phyloP scores from a whole-genome alignment of 2,113 vertebrate species.

The Crotalus tigris region DNA sequence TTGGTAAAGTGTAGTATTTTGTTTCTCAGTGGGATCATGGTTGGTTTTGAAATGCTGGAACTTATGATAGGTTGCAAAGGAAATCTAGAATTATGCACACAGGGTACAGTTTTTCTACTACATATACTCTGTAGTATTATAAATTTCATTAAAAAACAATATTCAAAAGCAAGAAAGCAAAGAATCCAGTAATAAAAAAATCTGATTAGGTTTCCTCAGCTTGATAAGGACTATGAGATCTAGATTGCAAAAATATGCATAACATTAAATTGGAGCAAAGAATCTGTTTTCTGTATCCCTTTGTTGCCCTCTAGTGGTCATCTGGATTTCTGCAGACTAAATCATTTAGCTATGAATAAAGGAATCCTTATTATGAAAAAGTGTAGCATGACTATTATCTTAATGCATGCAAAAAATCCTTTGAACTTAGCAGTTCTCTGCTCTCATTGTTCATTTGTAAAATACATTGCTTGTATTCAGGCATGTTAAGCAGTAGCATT shows the following conservation, averaged over 20 bases:
- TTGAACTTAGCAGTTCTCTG: neutral
- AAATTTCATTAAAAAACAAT: neutral
- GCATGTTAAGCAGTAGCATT: neutral
- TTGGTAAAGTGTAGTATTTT: neutral
- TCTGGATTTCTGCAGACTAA: neutral
- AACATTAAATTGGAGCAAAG: neutral
- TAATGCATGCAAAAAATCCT: neutral
- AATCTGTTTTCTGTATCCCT: neutral
- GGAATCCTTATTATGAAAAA: neutral
- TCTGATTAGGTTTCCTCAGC: neutral
- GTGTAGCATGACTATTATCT: neutral
- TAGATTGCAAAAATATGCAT: neutral
- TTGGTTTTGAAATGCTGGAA: neutral
- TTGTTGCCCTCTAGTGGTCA: neutral
- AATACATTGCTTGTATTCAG: neutral
- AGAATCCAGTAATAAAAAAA: neutral
- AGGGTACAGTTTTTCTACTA: neutral
- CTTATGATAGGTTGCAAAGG: neutral
- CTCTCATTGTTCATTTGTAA: neutral
- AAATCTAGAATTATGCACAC: neutral
- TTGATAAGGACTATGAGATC: neutral
- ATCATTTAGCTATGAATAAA: neutral
- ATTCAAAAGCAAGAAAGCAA: neutral
- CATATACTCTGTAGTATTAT: neutral
- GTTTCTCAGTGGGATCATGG: neutral